Conservation (phyloP, 2,797 vertebrate species). For the Limnodromus scolopaceus region DNA sequence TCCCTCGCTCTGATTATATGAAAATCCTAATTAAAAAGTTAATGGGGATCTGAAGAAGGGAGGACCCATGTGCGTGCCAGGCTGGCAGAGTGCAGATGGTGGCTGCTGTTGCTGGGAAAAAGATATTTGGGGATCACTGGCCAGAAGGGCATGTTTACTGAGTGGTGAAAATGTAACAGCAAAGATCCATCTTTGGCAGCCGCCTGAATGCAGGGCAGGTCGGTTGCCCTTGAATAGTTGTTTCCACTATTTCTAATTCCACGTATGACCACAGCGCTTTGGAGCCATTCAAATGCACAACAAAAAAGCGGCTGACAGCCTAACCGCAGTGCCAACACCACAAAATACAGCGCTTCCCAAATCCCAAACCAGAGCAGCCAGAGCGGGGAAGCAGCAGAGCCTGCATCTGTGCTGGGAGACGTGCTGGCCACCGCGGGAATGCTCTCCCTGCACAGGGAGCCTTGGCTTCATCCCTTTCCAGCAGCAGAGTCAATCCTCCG, state of each 20-base stretch:
- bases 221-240: background rate
- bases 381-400: background rate
- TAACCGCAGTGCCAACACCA: background rate
- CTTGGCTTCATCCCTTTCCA: background rate
- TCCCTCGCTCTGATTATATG: background rate
- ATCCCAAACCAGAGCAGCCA: background rate
- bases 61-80: fast-evolving
- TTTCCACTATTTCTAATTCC: background rate
- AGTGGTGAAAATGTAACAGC: slow-evolving; percentile 46
- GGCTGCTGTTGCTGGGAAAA: background rate
- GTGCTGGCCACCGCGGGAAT: fast-evolving
- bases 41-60: background rate
- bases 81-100: background rate
- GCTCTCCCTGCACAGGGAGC: background rate
- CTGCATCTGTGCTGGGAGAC: background rate
- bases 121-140: background rate
- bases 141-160: slow-evolving; percentile 2
- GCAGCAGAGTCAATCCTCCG: background rate
- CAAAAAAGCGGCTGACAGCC: background rate
- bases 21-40: slow-evolving; percentile 27
- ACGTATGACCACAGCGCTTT: background rate
- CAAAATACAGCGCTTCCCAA: background rate
- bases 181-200: background rate
- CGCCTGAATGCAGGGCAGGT: background rate
- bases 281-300: background rate